Evolutionary conservation across 1,140 invertebrate species (phyloP), one percentile per base, ranked within the genome.

Genomic region (Mactra quadrangularis): DNA sequence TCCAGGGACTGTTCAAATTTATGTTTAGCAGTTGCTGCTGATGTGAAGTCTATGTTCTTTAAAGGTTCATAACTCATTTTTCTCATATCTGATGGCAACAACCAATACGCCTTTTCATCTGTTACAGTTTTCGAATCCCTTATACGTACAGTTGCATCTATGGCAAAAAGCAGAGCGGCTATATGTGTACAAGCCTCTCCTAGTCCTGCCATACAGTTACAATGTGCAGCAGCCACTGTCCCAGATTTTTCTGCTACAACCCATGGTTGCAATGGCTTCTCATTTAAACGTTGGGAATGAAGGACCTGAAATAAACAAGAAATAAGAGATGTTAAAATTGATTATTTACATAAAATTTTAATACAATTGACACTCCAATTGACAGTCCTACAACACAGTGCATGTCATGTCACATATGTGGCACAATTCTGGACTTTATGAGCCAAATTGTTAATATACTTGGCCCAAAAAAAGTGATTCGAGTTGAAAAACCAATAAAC

Each of bases 181-280:
- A 70, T 50, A 31, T 70, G 66, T 13, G 38, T 50, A 17, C 66
- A 70, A n/a, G 66, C 35, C 29, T 70, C 66, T 25, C 66, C 66
- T 9, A 70, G 66, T n/a, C 66, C 66, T 47, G n/a, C n/a, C n/a
- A n/a, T n/a, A n/a, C n/a, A n/a, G n/a, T n/a, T n/a, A n/a, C n/a
- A n/a, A n/a, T n/a, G n/a, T n/a, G n/a, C n/a, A n/a, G n/a, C n/a
- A n/a, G n/a, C n/a, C n/a, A n/a, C n/a, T n/a, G n/a, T n/a, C n/a
- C n/a, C n/a, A n/a, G n/a, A n/a, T n/a, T n/a, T n/a, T n/a, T n/a
- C n/a, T n/a, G n/a, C n/a, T n/a, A n/a, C n/a, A n/a, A n/a, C n/a
- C n/a, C n/a, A n/a, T n/a, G n/a, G n/a, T n/a, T n/a, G n/a, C n/a
- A n/a, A n/a, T n/a, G n/a, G n/a, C n/a, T n/a, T n/a, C n/a, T n/a